phyloP scores from a whole-genome alignment of 2,888 invertebrate genomes.

The Euzophera pinguis region DNA sequence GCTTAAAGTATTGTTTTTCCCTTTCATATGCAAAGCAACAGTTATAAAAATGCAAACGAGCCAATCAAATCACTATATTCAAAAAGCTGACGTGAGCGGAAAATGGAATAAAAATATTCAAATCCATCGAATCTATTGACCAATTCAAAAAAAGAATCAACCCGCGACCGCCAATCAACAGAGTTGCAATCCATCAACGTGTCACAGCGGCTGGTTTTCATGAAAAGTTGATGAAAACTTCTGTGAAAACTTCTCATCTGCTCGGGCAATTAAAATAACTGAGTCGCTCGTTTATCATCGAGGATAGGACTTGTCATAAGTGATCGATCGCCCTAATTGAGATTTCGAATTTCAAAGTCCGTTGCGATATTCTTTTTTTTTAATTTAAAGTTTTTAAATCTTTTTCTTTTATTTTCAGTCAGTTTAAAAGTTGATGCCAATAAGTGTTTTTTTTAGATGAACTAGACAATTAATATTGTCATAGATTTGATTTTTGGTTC shows the following conservation, averaged over 20 bases:
- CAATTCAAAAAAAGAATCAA: background rate
- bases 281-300: constrained; percentile 12
- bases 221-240: constrained; percentile 10
- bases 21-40: no score
- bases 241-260: constrained; percentile 9
- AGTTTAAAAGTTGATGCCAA: no score
- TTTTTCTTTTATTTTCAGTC: no score
- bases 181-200: constrained; percentile 59
- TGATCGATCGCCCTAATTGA: constrained; percentile 11
- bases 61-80: background rate
- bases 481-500: no score
- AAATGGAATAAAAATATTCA: background rate
- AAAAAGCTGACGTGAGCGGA: background rate
- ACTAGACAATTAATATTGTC: no score
- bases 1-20: no score
- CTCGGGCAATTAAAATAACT: constrained; percentile 12
- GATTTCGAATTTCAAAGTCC: constrained; percentile 5
- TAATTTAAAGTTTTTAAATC: background rate
- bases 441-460: no score
- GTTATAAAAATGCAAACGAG: background rate
- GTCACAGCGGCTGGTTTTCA: constrained; percentile 24
- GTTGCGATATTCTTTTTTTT: background rate
- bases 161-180: constrained; percentile 58
- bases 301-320: constrained; percentile 5
- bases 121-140: constrained; percentile 4